Evolutionary conservation across 2,113 vertebrate species (phyloP).

Genomic region (Dasyprocta punctata): DNA sequence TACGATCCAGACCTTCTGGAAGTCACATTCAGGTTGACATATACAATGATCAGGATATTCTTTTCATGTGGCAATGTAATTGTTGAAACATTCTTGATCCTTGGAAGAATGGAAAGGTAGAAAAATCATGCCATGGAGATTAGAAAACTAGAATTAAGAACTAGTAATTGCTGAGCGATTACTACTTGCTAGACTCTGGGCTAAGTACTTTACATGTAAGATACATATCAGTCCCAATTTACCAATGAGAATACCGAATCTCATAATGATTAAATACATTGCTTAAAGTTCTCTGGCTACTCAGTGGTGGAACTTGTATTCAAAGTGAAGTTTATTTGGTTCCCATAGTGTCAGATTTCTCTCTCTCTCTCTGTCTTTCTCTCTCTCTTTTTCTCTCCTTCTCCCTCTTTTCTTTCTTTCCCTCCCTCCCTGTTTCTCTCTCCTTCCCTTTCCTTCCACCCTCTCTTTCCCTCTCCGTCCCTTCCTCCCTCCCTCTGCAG

Average conservation of each 20-base stretch:
- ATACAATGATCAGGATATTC: background rate
- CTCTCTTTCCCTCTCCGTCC: fast-evolving
- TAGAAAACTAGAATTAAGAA: conserved; percentile 13
- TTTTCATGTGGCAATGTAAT: background rate
- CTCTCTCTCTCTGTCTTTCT: fast-evolving
- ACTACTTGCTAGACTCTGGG: background rate
- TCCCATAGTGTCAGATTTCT: background rate
- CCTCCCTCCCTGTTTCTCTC: too few relatives aligned
- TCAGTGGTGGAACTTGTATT: background rate
- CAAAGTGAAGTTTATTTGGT: background rate
- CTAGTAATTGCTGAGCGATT: background rate
- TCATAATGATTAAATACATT: background rate
- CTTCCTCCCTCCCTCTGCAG: background rate
- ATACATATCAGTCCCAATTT: background rate
- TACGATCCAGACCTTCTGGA: conserved; percentile 27
- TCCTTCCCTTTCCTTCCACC: fast-evolving
- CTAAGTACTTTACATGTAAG: background rate
- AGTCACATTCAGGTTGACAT: background rate
- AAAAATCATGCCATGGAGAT: background rate
- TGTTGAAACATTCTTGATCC: background rate
- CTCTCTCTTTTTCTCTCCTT: fast-evolving
- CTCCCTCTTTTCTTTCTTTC: background rate
- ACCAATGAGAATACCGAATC: background rate
- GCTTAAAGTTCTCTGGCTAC: background rate
- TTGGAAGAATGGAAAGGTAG: background rate